Base-by-base conservation (phyloP, 2,888 invertebrate genomes). In the Chrysotoxum bicinctum region DNA sequence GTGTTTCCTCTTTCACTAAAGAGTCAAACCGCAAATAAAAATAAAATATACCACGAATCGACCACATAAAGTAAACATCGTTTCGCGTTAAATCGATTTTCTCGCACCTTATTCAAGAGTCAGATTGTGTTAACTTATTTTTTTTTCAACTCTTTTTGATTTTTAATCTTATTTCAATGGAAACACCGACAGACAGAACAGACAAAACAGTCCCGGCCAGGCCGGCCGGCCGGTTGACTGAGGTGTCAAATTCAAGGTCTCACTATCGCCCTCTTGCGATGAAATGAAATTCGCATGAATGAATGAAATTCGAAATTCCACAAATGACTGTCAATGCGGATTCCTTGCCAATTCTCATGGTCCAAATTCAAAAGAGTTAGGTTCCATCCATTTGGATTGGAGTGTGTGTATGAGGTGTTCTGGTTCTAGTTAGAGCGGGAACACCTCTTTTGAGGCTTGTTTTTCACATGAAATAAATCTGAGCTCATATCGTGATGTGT, bases 21-120 rank as follows among this genome's bases (percentile, higher is more conserved):
- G 21, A 43, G 52, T n/a, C 10, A 64, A 66, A 73, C 77, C 81
- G 40, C 81, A 76, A 68, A 52, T 60, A 74, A 58, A 78, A 26
- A 43, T 37, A 35, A 64, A 45, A 48, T 10, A 50, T 50, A 48
- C 74, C 75, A 35, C 75, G 10, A 48, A 70, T 75, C 79, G 80
- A 72, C 79, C 84, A 62, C 74, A 79, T 75, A 80, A 80, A 84
- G 84, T 84, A 84, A 84, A 84, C 84, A 84, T 80, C 56, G 72
- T 84, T 84, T 80, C 80, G 72, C 75, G 66, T 80, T 84, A 84
- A 84, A 84, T 84, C 80, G 84, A 84, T 84, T 84, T 84, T 80
- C 72, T 84, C 80, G 84, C 84, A 84, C 84, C 80, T 58, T 84
- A 70, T 64, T 58, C 45, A 56, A 58, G 48, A 50, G 35, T 54